Conservation (phyloP, 1,140 invertebrate genomes). For the Drosophila varians region DNA sequence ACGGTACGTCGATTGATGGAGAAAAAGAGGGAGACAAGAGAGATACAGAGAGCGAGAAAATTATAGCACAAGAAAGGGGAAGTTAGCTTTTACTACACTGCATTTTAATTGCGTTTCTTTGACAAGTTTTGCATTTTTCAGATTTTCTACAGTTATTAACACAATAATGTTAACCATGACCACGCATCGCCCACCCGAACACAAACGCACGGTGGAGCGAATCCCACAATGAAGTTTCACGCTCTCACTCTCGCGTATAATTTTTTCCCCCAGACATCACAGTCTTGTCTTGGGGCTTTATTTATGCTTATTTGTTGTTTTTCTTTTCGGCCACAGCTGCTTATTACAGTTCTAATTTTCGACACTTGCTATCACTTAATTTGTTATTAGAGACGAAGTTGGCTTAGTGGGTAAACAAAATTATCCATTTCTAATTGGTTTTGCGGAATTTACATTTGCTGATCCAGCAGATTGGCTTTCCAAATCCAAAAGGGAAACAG, state of each 20-base stretch:
- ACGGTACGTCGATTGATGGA: conserved; percentile 37
- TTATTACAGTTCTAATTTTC: conserved; percentile 28
- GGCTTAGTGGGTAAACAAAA: conserved; percentile 33
- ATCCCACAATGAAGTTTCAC: conserved; percentile 58
- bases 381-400: not conserved
- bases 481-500: conserved; percentile 19
- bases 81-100: conserved; percentile 39
- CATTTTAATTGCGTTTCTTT: conserved; percentile 62
- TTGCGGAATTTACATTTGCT: conserved; percentile 36
- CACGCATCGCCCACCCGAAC: conserved; percentile 48
- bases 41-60: not conserved
- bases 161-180: conserved; percentile 62
- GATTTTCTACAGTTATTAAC: conserved; percentile 67
- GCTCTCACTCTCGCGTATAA: conserved; percentile 69
- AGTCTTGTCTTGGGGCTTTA: conserved; percentile 58
- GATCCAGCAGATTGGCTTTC: conserved; percentile 28
- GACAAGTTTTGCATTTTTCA: conserved; percentile 69
- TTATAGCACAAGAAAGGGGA: conserved; percentile 9
- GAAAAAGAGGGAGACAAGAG: conserved; percentile 2
- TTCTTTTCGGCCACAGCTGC: conserved; percentile 48
- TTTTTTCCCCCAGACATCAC: conserved; percentile 49
- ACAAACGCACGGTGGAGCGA: conserved; percentile 4
- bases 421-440: conserved; percentile 20
- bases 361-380: conserved; percentile 12
- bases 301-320: conserved; percentile 62